phyloP scores from a whole-genome alignment of 2,113 vertebrate genomes.

The Crypturellus undulatus region DNA sequence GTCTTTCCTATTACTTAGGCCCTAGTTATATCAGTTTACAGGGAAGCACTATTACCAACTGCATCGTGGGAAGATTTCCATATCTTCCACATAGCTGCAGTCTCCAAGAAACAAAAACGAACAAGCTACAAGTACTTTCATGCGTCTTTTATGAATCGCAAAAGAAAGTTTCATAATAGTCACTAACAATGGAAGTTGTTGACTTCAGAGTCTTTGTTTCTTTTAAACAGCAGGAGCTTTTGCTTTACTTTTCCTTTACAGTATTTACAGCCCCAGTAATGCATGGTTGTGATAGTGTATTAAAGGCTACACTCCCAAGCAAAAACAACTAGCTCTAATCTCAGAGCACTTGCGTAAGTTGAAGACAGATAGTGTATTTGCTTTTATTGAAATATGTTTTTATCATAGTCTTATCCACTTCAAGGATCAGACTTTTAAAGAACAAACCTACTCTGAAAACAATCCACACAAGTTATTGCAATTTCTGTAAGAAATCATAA shows the following conservation, averaged over 20 bases:
- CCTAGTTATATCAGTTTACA: background rate
- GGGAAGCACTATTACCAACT: background rate
- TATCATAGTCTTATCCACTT: background rate
- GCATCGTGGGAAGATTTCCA: background rate
- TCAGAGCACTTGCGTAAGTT: background rate
- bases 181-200: background rate
- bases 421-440: background rate
- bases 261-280: background rate
- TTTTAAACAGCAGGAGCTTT: background rate
- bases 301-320: background rate
- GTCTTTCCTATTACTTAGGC: background rate
- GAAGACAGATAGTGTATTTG: background rate
- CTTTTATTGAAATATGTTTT: background rate
- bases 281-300: accelerated
- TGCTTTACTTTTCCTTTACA: background rate
- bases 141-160: background rate
- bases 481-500: conserved; percentile 11
- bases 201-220: background rate
- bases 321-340: background rate
- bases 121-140: background rate
- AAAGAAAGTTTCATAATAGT: background rate
- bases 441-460: background rate
- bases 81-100: background rate
- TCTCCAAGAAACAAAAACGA: background rate
- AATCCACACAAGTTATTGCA: background rate